These are phyloP conservation scores for Drosophila macrothrix DNA, from an alignment of 2,888 invertebrate species.

Conservation along the genomic window DNA sequence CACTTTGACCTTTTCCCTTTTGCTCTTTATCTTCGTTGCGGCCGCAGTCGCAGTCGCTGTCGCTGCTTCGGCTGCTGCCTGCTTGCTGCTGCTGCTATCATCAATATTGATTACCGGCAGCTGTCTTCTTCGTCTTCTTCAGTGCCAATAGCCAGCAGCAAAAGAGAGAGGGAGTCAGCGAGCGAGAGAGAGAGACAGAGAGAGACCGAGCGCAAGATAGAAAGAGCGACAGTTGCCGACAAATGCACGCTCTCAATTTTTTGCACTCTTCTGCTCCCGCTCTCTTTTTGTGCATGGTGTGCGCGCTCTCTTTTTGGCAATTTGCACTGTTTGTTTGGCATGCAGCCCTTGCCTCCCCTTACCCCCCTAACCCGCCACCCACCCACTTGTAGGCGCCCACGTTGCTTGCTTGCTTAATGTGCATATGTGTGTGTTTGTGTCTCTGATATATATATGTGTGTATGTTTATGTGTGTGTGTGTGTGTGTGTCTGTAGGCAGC, in stretches of 20 bases:
- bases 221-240: constrained; percentile 34
- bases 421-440: not conserved
- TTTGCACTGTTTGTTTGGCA: constrained; percentile 66
- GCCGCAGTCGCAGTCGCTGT: constrained; percentile 28
- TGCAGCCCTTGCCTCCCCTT: constrained; percentile 55
- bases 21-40: constrained; percentile 61
- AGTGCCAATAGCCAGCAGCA: constrained; percentile 24
- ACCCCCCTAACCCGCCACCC: constrained; percentile 15
- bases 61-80: constrained; percentile 29
- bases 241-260: constrained; percentile 23
- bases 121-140: constrained; percentile 69
- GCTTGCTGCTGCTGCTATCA: constrained; percentile 62
- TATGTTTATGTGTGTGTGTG: not conserved
- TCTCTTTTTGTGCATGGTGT: constrained; percentile 9
- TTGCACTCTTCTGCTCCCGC: constrained; percentile 18
- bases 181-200: constrained; percentile 23
- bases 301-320: constrained; percentile 50
- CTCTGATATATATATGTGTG: not conserved
- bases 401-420: constrained; percentile 47
- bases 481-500: constrained; percentile 50
- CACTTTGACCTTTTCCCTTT: constrained; percentile 70
- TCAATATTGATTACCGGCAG: constrained; percentile 81
- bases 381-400: constrained; percentile 80
- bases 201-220: constrained; percentile 23
- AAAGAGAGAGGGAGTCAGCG: constrained; percentile 16